A percentile compares a stretch with the other conserved stretches of the same genome.
phyloP scores from a whole-genome alignment of 2,888 invertebrate genomes.

The Dioctria rufipes region DNA sequence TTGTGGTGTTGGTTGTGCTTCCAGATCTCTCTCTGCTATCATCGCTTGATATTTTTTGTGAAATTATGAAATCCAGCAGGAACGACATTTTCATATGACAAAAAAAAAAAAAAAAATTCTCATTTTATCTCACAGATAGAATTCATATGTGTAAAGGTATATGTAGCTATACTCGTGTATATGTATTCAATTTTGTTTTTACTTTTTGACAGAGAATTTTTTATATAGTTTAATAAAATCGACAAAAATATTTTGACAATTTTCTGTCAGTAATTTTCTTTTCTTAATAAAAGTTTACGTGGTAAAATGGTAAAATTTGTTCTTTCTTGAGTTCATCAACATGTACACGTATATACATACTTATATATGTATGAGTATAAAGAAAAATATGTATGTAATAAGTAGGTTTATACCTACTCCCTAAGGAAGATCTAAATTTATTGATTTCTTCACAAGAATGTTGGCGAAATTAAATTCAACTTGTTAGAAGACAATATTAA shows the following conservation, averaged over 20 bases:
- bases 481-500: constrained; percentile 31
- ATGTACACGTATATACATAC: too few relatives aligned
- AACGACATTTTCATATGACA: constrained; percentile 24
- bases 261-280: background rate
- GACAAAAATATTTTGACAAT: background rate
- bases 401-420: background rate
- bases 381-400: too few relatives aligned
- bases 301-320: too few relatives aligned
- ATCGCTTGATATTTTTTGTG: background rate
- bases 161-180: too few relatives aligned
- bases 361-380: too few relatives aligned
- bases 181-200: too few relatives aligned
- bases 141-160: too few relatives aligned
- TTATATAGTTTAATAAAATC: background rate
- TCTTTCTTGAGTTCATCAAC: too few relatives aligned
- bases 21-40: background rate
- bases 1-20: background rate
- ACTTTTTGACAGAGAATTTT: too few relatives aligned
- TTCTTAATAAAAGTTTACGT: too few relatives aligned
- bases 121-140: background rate
- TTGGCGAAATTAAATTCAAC: constrained; percentile 32
- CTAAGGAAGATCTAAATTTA: background rate
- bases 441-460: constrained; percentile 4
- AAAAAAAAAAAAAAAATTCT: background rate
- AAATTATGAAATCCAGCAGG: constrained; percentile 29